Conservation (phyloP, 2,888 invertebrate species). For the Synergus umbraculus region DNA sequence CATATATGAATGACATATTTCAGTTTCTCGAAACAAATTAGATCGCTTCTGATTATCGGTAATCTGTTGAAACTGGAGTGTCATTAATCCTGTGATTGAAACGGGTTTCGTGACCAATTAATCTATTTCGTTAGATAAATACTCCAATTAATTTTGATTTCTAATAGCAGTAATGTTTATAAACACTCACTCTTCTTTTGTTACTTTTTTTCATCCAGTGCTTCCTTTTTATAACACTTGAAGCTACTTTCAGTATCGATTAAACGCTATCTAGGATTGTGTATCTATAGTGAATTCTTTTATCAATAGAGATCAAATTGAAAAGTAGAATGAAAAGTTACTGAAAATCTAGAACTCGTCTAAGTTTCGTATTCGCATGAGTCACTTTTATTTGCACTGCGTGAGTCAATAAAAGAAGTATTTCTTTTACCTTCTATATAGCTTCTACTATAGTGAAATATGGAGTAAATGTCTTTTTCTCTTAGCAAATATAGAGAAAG, state of each 20-base stretch:
- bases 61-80: background rate
- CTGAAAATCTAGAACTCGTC: constrained; percentile 12
- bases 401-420: constrained; percentile 21
- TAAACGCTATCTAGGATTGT: background rate
- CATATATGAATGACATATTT: background rate
- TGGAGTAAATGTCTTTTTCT: constrained; percentile 26
- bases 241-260: background rate
- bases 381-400: constrained; percentile 9
- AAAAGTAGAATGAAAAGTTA: constrained; percentile 22
- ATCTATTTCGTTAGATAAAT: background rate
- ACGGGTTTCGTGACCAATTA: background rate
- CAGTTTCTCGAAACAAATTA: background rate
- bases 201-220: too few species aligned
- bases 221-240: background rate
- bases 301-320: background rate
- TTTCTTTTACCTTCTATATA: constrained; percentile 8
- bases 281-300: background rate
- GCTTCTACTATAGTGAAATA: constrained; percentile 10
- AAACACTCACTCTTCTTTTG: background rate
- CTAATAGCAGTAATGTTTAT: background rate
- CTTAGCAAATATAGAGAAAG: constrained; percentile 30
- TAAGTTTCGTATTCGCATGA: constrained; percentile 10
- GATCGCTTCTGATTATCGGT: background rate
- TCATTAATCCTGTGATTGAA: background rate
- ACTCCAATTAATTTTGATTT: background rate